phyloP scores from a whole-genome alignment of 1,140 invertebrate species.

The Scylla paramamosain region DNA sequence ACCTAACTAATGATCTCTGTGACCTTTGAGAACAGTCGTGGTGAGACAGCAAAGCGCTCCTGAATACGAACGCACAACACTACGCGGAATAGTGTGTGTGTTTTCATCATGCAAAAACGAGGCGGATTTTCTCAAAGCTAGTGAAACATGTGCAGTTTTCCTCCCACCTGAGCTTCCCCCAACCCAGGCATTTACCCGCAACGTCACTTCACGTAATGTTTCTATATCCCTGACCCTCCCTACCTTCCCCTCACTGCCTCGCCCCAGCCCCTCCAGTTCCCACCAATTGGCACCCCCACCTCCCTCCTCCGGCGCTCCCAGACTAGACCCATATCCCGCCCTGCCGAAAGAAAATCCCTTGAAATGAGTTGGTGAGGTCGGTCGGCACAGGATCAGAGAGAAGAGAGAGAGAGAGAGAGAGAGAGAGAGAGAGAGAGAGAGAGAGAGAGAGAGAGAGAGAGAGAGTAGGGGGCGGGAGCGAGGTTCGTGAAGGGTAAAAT shows the following conservation, averaged over 20 bases:
- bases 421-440: constrained; percentile 51
- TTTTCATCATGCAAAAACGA: not conserved
- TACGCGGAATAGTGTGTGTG: not conserved
- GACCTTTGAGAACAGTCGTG: no score
- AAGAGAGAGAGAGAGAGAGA: constrained; percentile 47
- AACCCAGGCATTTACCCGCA: not conserved
- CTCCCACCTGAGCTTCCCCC: not conserved
- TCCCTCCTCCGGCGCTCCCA: not conserved
- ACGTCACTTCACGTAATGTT: not conserved
- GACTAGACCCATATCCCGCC: not conserved
- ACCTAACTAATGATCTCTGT: no score
- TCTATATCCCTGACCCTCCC: not conserved
- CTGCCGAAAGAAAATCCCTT: not conserved
- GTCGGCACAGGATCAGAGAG: not conserved
- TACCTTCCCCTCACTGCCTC: not conserved
- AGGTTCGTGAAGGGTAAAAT: not conserved
- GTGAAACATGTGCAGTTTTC: not conserved
- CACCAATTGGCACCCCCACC: not conserved
- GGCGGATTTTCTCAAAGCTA: no score
- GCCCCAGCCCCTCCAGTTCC: not conserved
- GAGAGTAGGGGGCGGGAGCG: constrained; percentile 4
- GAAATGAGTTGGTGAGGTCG: constrained; percentile 9
- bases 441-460: constrained; percentile 55
- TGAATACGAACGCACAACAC: no score
- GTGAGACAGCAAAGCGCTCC: no score